A percentile compares a stretch with the other conserved stretches of the same genome.
Conservation (phyloP, 2,113 vertebrate genomes). For the Gymnogyps californianus region DNA sequence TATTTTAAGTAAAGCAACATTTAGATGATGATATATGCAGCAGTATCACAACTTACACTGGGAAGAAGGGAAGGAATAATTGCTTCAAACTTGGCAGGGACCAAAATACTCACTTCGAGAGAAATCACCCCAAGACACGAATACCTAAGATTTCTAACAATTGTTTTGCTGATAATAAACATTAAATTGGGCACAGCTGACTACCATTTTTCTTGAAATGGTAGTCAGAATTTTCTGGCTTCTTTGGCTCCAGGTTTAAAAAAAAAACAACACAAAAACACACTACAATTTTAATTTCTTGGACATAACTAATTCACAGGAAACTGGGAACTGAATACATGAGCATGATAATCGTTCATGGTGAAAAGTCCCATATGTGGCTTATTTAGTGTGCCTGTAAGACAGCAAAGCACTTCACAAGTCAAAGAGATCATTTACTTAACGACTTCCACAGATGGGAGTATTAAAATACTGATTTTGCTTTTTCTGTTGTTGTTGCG, state of each 20-base stretch:
- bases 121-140: neutral
- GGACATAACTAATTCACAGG: neutral
- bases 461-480: neutral
- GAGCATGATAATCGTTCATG: too few species aligned
- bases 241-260: neutral
- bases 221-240: neutral
- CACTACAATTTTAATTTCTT: neutral
- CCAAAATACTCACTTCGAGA: neutral
- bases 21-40: neutral
- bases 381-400: neutral
- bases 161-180: neutral
- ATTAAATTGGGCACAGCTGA: neutral
- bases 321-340: neutral
- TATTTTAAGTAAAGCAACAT: neutral
- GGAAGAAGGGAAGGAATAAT: neutral
- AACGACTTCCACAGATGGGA: accelerated
- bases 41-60: neutral
- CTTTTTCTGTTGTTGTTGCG: neutral
- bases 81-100: neutral
- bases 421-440: neutral
- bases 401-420: neutral
- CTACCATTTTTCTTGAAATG: neutral
- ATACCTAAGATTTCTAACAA: neutral
- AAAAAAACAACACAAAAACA: neutral
- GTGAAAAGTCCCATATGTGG: neutral